Evolutionary conservation across 1,140 invertebrate species (phyloP), one percentile per base, ranked within the genome.

Genomic region (Cecropterus lyciades): DNA sequence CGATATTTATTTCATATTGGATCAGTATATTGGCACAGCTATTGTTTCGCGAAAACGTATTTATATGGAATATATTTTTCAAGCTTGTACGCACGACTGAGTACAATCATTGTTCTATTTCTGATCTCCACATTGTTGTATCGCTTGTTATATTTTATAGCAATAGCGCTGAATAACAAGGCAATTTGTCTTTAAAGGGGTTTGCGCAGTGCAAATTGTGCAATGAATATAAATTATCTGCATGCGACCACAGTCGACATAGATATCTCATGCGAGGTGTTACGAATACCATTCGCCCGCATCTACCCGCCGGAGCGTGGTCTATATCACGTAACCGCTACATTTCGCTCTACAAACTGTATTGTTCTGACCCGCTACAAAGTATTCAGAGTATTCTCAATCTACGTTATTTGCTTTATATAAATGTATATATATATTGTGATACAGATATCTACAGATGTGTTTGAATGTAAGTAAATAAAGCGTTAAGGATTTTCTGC

Each of bases 121-220:
- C 43, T 59, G 56, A 48, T 48, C 43, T 45, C 42, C 9, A 56
- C 55, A 57, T 57, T 57, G 56, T 59, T n/a, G n/a, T n/a, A 59
- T 59, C 14, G 9, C 56, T 59, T 46, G 56, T 59, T 48, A 59
- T 59, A 59, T 59, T 59, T 59, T 59, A 59, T 48, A 45, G 55
- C 40, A 17, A 56, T 45, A 46, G 56, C 37, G 14, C 56, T 46
- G 56, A 46, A 59, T 59, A 59, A 59, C 56, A 59, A 59, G 56
- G 10, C 56, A 33, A 60, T 60, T 60, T 60, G 56, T 60, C 56
- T 60, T 60, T 62, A 60, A 53, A 67, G 16, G 48, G 33, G 51
- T 67, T 63, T 55, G 67, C 43, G 56, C 65, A 53, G 67, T 67
- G 55, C 49, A 64, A 68, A 68, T 67, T 75, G 73, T 59, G 63